Evolutionary conservation across 2,113 vertebrate species (phyloP).

Genomic region (Poeciliopsis occidentalis): DNA sequence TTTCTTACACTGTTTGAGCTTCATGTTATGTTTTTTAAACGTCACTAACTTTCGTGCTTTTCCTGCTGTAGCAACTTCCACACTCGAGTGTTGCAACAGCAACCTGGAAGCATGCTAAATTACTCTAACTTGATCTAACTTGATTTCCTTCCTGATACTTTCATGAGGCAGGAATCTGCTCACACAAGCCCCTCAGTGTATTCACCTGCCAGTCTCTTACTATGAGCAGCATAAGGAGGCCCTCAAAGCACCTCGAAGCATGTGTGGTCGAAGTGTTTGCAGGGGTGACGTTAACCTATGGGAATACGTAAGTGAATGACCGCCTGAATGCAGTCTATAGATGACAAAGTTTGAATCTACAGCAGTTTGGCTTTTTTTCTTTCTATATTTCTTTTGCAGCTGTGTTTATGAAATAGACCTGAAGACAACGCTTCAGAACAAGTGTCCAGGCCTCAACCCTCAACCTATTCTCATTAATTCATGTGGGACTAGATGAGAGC

Average conservation of each 20-base stretch:
- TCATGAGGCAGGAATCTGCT: background rate
- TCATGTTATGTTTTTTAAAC: too few relatives aligned
- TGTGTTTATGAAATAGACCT: slow-evolving; percentile 18
- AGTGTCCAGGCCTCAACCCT: slow-evolving; percentile 32
- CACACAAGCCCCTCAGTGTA: background rate
- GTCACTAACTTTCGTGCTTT: too few relatives aligned
- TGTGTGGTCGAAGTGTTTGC: slow-evolving; percentile 21
- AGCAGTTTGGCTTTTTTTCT: background rate
- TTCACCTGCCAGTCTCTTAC: slow-evolving; percentile 32
- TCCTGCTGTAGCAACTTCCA: too few relatives aligned
- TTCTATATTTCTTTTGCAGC: background rate
- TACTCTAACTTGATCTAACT: too few relatives aligned
- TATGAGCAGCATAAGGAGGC: slow-evolving; percentile 3
- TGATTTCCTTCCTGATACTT: background rate
- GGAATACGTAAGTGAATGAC: slow-evolving; percentile 7
- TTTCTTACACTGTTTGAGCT: too few relatives aligned
- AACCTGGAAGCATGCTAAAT: too few relatives aligned
- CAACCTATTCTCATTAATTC: slow-evolving; percentile 28
- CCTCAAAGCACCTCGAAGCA: background rate
- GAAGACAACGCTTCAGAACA: slow-evolving; percentile 23
- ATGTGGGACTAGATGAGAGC: slow-evolving; percentile 48
- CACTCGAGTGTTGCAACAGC: too few relatives aligned
- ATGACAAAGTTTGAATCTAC: background rate
- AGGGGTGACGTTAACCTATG: background rate
- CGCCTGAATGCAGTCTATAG: background rate